Evolutionary conservation across 2,797 vertebrate species (phyloP).

Genomic region (Rousettus madagascariensis): DNA sequence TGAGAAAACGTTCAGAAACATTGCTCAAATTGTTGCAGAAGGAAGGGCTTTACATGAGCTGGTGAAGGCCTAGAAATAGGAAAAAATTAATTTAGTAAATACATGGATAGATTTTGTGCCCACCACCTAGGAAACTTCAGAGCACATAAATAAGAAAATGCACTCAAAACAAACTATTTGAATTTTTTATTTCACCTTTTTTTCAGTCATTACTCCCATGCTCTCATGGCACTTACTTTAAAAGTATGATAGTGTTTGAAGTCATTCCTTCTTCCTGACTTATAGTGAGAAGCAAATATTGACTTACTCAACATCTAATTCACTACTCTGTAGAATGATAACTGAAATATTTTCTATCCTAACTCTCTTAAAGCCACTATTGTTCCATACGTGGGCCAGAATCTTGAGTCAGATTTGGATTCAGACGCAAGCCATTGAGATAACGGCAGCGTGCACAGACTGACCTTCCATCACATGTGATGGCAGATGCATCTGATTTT

Average conservation of each 20-base stretch:
- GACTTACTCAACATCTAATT: background rate
- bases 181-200: background rate
- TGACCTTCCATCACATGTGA: background rate
- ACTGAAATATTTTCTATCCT: background rate
- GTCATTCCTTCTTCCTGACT: background rate
- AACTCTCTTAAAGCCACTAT: background rate
- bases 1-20: background rate
- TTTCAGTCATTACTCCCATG: background rate
- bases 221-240: background rate
- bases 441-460: background rate
- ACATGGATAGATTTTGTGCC: background rate
- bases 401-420: background rate
- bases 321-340: background rate
- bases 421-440: background rate
- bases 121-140: background rate
- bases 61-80: background rate
- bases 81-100: background rate
- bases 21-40: background rate
- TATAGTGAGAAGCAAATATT: background rate
- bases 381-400: background rate
- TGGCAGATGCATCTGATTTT: background rate
- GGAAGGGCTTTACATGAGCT: background rate
- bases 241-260: background rate
- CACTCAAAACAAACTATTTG: background rate
- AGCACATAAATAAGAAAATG: background rate